phyloP scores from a whole-genome alignment of 2,888 invertebrate species.

The Thera obeliscata region DNA sequence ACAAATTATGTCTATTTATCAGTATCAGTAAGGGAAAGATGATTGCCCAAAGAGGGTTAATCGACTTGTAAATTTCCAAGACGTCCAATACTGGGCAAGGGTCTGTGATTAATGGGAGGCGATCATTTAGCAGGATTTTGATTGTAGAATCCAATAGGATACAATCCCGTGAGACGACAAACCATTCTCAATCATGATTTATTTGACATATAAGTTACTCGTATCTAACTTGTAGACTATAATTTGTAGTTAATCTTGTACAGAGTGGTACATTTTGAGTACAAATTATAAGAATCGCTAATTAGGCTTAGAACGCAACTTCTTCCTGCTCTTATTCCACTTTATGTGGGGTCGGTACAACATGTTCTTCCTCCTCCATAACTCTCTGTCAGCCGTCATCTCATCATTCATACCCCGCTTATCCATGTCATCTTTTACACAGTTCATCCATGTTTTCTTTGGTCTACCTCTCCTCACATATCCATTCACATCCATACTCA shows the following conservation, averaged over 20 bases:
- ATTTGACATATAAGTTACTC: background rate
- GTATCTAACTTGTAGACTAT: background rate
- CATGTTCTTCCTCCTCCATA: too few species aligned
- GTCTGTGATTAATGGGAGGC: slow-evolving; percentile 1
- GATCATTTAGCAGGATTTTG: slow-evolving; percentile 4
- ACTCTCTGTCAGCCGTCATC: too few species aligned
- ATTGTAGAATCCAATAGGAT: slow-evolving; percentile 4
- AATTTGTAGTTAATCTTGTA: background rate
- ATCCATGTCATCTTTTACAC: too few species aligned
- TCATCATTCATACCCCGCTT: too few species aligned
- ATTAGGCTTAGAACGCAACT: too few species aligned
- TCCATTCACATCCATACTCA: too few species aligned
- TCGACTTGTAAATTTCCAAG: slow-evolving; percentile 1
- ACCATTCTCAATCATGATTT: background rate
- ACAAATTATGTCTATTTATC: background rate
- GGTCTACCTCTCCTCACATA: too few species aligned
- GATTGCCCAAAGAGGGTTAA: background rate
- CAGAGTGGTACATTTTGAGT: too few species aligned
- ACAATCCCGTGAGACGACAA: slow-evolving; percentile 2
- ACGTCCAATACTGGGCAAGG: slow-evolving; percentile 1
- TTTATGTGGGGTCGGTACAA: too few species aligned
- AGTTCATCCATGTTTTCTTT: too few species aligned
- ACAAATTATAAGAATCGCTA: too few species aligned
- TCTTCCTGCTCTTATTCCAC: too few species aligned
- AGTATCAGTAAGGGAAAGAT: background rate